Evolutionary conservation across 2,888 invertebrate genomes (phyloP), one percentile per base, ranked within the genome.

Genomic region (Protodeltote pygarga): DNA sequence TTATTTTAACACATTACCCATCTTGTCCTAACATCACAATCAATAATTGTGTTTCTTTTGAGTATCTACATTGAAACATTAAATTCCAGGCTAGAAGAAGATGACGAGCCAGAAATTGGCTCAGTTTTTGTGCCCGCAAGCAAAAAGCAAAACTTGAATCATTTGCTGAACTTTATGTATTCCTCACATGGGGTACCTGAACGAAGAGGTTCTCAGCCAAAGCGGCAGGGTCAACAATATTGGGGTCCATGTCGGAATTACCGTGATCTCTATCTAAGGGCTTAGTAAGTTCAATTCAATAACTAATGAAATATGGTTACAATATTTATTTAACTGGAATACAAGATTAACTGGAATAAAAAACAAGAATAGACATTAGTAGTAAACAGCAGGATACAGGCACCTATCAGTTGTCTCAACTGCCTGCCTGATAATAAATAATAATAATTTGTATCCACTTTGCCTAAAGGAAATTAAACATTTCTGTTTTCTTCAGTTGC

Each of bases 181-280:
- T 94, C 95, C 58, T 94, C 95, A 31, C 93, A 95, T 33, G 94
- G 93, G 35, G 62, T 71, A 32, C 53, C 66, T 0, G 79, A 81
- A 33, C 81, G 81, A 50, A 83, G 84, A 61, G 85, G 80, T 47
- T 73, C 74, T 20, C 80, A 77, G 42, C 83, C 75, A 59, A 76
- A 77, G 9, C 79, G 83, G 21, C 85, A 83, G 47, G 83, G 76
- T 16, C 69, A 53, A 23, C 82, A 84, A 55, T 82, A 83, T 58
- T 73, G 81, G 40, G 65, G 74, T 32, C 58, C 76, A 48, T 95
- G 95, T 71, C 96, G 95, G 79, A 98, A 97, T 87, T 97, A 97
- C 84, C 98, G 98, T 89, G 98, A 98, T 81, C 96, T 98, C 75
- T 99, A 97, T 87, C 90, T 99, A 53, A 97, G 98, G 90, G 98